These are phyloP conservation scores for Tichodroma muraria DNA, from an alignment of 2,113 vertebrate species.

Conservation along the genomic window DNA sequence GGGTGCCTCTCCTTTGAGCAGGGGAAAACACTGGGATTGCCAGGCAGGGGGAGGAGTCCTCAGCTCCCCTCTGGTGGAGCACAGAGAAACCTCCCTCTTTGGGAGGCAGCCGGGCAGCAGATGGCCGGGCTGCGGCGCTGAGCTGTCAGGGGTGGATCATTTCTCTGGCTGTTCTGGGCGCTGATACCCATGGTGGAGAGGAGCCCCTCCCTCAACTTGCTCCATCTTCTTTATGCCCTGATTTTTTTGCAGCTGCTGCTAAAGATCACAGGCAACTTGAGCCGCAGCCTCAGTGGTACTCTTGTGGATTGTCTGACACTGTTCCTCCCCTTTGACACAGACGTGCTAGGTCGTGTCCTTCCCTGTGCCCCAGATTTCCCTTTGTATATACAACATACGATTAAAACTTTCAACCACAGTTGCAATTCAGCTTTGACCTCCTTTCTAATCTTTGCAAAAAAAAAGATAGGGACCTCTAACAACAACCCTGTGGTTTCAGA, in stretches of 20 bases:
- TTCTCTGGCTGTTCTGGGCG: slow-evolving; percentile 18
- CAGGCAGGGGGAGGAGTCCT: not conserved
- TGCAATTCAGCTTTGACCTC: not conserved
- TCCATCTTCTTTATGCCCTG: slow-evolving; percentile 2
- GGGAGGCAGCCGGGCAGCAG: slow-evolving; percentile 38
- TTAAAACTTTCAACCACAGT: not conserved
- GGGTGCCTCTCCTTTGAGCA: not conserved
- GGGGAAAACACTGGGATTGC: not conserved
- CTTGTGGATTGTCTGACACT: not conserved
- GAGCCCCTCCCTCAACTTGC: slow-evolving; percentile 2
- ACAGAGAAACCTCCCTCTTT: not conserved
- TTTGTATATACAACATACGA: not conserved
- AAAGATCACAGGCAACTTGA: slow-evolving; percentile 19
- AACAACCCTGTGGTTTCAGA: not conserved
- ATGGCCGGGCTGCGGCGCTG: not conserved
- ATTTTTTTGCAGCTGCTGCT: slow-evolving; percentile 26
- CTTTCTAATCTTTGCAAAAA: not conserved
- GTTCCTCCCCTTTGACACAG: not conserved
- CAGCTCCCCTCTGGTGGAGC: not conserved
- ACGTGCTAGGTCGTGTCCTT: not conserved
- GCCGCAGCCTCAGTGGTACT: not conserved
- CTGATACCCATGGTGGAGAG: not conserved
- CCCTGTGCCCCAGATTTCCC: not conserved
- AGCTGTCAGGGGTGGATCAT: slow-evolving; percentile 9
- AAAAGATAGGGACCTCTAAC: not conserved